A percentile compares a stretch with the other conserved stretches of the same genome.
Evolutionary conservation across 2,888 invertebrate species (phyloP).

Genomic region (Lysandra coridon): DNA sequence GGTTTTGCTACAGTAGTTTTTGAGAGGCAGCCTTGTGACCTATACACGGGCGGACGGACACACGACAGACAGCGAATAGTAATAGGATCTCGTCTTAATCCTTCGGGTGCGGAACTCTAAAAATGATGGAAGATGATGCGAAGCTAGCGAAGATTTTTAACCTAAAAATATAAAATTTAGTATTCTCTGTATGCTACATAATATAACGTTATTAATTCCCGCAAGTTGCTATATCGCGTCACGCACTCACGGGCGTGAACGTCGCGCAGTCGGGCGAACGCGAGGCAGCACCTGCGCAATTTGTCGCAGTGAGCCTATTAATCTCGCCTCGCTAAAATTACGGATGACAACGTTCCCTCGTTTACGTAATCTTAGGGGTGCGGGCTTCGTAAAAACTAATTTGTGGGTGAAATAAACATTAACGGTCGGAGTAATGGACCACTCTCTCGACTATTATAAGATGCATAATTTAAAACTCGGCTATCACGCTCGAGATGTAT

Average conservation of each 20-base stretch:
- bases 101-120: too few relatives aligned
- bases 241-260: neutral
- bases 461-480: neutral
- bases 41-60: too few relatives aligned
- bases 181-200: neutral
- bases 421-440: neutral
- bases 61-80: too few relatives aligned
- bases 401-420: neutral
- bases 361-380: conserved; percentile 1
- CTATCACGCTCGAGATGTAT: neutral
- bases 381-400: neutral
- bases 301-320: conserved; percentile 1
- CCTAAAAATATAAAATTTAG: too few relatives aligned
- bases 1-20: too few relatives aligned
- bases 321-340: conserved; percentile 7
- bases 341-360: conserved; percentile 1
- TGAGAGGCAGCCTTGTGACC: too few relatives aligned
- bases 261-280: neutral
- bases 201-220: neutral
- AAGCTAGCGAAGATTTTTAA: too few relatives aligned
- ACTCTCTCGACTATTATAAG: neutral
- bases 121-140: too few relatives aligned
- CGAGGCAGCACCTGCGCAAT: neutral
- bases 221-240: neutral
- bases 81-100: too few relatives aligned